Conservation (phyloP, 2,113 vertebrate species). For the Scopus umbretta region DNA sequence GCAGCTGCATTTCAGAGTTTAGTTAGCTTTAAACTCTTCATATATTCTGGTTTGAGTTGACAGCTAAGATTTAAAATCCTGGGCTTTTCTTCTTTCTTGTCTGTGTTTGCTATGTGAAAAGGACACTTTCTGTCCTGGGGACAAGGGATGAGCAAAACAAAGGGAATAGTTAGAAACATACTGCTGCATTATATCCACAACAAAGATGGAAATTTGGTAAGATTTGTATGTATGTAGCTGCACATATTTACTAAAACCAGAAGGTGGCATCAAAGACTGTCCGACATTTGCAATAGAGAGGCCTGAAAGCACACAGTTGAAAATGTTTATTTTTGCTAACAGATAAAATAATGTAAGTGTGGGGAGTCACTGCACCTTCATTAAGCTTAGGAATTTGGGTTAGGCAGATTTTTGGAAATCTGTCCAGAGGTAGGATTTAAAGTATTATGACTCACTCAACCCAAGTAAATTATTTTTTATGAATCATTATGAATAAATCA, state of each 20-base stretch:
- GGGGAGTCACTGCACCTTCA: neutral
- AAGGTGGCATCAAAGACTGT: slow-evolving; percentile 48
- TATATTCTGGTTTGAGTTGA: neutral
- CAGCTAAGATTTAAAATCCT: neutral
- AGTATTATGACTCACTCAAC: neutral
- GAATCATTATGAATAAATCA: neutral
- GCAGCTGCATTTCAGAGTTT: neutral
- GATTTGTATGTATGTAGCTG: neutral
- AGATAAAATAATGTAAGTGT: neutral
- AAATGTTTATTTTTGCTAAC: neutral
- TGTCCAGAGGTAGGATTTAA: neutral
- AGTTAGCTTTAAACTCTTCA: neutral
- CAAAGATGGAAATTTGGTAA: neutral
- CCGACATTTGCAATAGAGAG: neutral
- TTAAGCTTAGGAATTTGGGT: neutral
- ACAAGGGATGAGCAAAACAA: neutral
- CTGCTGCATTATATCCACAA: neutral
- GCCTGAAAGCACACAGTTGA: neutral
- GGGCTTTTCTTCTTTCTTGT: neutral
- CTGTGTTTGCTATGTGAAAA: neutral
- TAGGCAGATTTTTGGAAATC: neutral
- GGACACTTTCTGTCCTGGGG: neutral
- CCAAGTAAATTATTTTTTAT: neutral
- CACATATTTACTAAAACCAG: neutral
- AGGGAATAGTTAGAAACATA: neutral